Evolutionary conservation across 2,797 vertebrate genomes (phyloP), one percentile per base, ranked within the genome.

Genomic region (Sebastes matsubarae): DNA sequence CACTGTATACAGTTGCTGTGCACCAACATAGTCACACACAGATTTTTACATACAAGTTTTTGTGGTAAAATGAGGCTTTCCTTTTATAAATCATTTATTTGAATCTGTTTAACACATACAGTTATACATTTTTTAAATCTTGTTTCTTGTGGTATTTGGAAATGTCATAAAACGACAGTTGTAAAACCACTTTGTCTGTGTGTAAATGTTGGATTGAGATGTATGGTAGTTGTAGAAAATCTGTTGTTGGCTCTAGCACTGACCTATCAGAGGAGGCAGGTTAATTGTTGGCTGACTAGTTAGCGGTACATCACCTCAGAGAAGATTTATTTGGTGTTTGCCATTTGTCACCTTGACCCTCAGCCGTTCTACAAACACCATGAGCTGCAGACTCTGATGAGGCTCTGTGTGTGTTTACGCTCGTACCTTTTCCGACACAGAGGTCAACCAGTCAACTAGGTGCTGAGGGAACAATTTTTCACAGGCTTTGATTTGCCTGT

Each of bases 401-500:
- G 54, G 34, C 59, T 71, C n/a, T 73, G 80, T 75, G 81, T 80
- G 82, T 82, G 58, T 85, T 63, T 84, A 79, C 9, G 50, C 77
- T 77, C 13, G 77, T 79, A 75, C 78, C 72, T 89, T 84, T 84
- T 84, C 82, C 30, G 18, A 82, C 71, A 69, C 77, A 64, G 69
- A 81, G 92, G 90, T 93, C 92, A 92, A 81, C 42, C 87, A 88
- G 93, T 93, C 90, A 93, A 92, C 91, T 86, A 89, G 90, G 90
- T 92, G 92, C 84, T 84, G 91, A 92, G 88, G 82, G 89, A 92
- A 91, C 71, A 9, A 87, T 90, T 93, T 91, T 84, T 93, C 89
- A 85, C 88, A 71, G 80, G 65, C 91, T 94, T 95, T 94, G 93
- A 93, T 95, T 91, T 88, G 86, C 78, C 78, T 79, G 75, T 92